A percentile compares a stretch with the other conserved stretches of the same genome.
phyloP scores from a whole-genome alignment of 2,888 invertebrate species.

The Lepidochitona cinerea region DNA sequence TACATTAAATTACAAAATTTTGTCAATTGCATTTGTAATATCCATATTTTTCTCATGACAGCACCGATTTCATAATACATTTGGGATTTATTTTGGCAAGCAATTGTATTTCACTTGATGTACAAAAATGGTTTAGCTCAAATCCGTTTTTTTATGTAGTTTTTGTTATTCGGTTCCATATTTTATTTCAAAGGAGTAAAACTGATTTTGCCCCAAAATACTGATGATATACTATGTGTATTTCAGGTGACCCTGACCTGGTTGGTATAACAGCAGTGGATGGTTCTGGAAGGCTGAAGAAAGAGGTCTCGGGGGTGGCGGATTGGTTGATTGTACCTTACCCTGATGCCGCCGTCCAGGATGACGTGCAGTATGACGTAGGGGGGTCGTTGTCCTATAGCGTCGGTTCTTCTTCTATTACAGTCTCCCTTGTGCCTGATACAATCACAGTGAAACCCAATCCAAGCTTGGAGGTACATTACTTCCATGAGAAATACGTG shows the following conservation, averaged over 20 bases:
- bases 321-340: conserved; percentile 52
- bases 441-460: conserved; percentile 51
- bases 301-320: conserved; percentile 30
- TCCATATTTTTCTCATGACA: no score
- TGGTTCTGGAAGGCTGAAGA: conserved; percentile 34
- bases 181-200: no score
- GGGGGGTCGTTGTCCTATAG: conserved; percentile 47
- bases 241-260: conserved; percentile 34
- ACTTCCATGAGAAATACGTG: conserved; percentile 52
- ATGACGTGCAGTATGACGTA: conserved; percentile 42
- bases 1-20: no score
- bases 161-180: no score
- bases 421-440: conserved; percentile 45
- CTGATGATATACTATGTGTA: no score
- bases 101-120: no score
- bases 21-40: no score
- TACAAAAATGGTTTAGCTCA: no score
- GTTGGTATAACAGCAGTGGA: conserved; percentile 38
- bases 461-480: conserved; percentile 43
- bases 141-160: no score
- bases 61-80: no score
- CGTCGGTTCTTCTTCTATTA: conserved; percentile 38
- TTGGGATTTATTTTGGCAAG: no score
- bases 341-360: conserved; percentile 38
- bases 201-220: no score